Conservation (phyloP, 2,113 vertebrate genomes). For the Patagioenas fasciata region DNA sequence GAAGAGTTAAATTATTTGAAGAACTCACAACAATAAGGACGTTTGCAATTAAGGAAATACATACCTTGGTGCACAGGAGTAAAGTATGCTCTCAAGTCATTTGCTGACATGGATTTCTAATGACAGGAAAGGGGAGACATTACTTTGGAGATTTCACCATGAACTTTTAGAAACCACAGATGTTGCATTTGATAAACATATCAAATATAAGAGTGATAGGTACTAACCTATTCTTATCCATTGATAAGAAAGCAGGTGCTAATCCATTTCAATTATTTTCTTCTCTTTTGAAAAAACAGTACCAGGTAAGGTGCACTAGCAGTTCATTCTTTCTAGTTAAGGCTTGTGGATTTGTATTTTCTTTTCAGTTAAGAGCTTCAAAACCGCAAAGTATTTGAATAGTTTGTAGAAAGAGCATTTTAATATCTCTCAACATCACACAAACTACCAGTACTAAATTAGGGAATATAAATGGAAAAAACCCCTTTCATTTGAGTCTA, state of each 20-base stretch:
- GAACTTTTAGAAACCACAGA: background rate
- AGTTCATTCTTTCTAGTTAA: background rate
- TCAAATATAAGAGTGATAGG: background rate
- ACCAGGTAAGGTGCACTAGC: background rate
- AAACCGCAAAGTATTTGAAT: background rate
- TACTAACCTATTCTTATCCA: background rate
- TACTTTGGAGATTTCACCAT: background rate
- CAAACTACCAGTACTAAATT: background rate
- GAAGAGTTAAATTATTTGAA: background rate
- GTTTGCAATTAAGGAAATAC: background rate
- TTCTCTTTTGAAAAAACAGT: background rate
- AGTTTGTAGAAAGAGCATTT: background rate
- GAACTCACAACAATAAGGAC: background rate
- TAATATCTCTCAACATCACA: background rate
- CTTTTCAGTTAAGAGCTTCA: background rate
- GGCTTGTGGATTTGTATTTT: background rate
- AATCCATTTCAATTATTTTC: background rate
- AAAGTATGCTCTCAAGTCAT: background rate
- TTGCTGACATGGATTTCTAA: background rate
- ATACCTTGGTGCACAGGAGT: background rate
- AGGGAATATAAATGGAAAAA: background rate
- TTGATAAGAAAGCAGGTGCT: background rate
- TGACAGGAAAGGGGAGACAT: background rate
- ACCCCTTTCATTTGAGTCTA: background rate
- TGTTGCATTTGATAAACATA: background rate